A percentile compares a stretch with the other conserved stretches of the same genome.
Evolutionary conservation across 2,113 vertebrate genomes (phyloP).

Genomic region (Chelonoidis abingdonii): DNA sequence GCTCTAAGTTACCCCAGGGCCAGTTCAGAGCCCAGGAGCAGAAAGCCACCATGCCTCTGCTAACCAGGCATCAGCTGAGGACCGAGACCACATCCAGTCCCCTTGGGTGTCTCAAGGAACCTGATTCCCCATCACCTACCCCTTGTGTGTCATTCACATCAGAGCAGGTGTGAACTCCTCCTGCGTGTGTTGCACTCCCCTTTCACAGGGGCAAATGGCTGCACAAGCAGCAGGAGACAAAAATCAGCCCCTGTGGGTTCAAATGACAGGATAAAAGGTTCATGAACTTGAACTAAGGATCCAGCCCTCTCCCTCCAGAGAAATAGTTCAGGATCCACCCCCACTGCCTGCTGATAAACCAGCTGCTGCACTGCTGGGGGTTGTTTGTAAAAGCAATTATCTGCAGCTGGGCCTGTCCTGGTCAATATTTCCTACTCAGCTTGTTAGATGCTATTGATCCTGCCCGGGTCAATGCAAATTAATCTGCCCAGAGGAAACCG

Average conservation of each 20-base stretch:
- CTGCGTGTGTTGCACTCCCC: neutral
- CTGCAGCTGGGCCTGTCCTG: neutral
- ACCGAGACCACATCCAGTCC: neutral
- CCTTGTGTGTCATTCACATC: neutral
- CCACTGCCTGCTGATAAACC: neutral
- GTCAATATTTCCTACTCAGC: neutral
- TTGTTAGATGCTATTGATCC: neutral
- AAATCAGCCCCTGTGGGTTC: neutral
- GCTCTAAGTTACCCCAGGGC: neutral
- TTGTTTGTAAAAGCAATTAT: neutral
- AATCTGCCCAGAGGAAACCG: neutral
- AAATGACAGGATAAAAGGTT: neutral
- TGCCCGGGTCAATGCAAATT: neutral
- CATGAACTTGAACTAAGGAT: neutral
- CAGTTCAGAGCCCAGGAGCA: neutral
- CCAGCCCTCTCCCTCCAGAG: neutral
- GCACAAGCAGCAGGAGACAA: neutral
- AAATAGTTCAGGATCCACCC: neutral
- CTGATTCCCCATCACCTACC: neutral
- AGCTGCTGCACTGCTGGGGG: neutral
- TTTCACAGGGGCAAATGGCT: neutral
- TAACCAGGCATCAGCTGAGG: neutral
- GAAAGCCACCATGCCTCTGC: neutral
- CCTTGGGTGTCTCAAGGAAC: neutral
- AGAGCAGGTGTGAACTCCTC: neutral